These are phyloP conservation scores for Xestia c-nigrum DNA, from an alignment of 2,888 invertebrate genomes.

Conservation along the genomic window DNA sequence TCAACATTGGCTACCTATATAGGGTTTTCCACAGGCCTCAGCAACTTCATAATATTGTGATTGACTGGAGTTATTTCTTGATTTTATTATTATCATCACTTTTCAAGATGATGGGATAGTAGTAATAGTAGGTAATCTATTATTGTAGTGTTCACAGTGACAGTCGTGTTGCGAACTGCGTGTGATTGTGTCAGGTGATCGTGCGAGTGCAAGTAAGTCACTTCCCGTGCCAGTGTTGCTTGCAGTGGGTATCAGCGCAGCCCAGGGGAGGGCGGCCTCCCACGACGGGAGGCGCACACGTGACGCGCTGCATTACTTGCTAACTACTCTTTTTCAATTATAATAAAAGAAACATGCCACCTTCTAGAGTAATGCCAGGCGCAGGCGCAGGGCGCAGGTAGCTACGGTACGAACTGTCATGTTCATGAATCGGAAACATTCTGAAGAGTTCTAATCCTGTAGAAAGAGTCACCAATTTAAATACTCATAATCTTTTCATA, in stretches of 20 bases:
- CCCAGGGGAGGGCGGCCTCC: constrained; percentile 25
- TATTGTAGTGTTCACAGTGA: not conserved
- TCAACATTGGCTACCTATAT: not conserved
- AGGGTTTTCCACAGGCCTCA: not conserved
- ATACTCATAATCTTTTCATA: not conserved
- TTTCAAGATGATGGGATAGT: not conserved
- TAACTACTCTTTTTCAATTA: constrained; percentile 19
- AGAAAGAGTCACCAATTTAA: not conserved
- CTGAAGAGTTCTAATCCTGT: not conserved
- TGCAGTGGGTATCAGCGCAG: constrained; percentile 13
- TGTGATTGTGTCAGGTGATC: not conserved
- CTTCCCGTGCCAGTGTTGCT: constrained; percentile 23
- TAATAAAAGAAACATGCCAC: constrained; percentile 5
- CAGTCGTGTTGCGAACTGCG: not conserved
- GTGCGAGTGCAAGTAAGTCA: constrained; percentile 2
- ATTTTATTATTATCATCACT: not conserved
- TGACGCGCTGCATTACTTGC: constrained; percentile 31
- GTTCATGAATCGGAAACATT: not conserved
- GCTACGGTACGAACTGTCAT: not conserved
- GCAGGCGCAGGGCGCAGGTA: not conserved
- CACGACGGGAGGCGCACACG: constrained; percentile 44
- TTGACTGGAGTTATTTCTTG: not conserved
- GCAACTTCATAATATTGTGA: not conserved
- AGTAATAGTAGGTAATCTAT: not conserved
- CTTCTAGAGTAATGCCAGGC: not conserved